Conservation (phyloP, 2,113 vertebrate species). For the Amphilophus citrinellus region DNA sequence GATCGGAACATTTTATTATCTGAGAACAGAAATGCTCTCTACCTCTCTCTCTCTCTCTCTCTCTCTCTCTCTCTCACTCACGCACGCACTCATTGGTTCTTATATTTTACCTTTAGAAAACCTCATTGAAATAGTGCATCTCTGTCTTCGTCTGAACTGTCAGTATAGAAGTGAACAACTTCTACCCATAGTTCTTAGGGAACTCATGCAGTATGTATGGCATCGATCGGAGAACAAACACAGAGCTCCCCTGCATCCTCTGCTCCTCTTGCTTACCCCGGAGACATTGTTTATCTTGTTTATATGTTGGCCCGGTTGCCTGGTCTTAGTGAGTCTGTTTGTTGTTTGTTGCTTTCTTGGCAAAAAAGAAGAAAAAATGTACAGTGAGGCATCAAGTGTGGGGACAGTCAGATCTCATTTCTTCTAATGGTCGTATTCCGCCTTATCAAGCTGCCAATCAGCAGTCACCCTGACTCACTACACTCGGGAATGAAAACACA, state of each 20-base stretch:
- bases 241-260: slow-evolving; percentile 41
- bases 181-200: slow-evolving; percentile 23
- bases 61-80: neutral
- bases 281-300: slow-evolving; percentile 70
- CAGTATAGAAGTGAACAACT: slow-evolving; percentile 23
- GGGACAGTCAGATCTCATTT: slow-evolving; percentile 6
- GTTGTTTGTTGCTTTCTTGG: slow-evolving; percentile 46
- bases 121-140: slow-evolving; percentile 21
- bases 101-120: slow-evolving; percentile 23
- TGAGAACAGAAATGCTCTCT: slow-evolving; percentile 20
- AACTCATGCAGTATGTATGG: slow-evolving; percentile 72
- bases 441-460: slow-evolving; percentile 46
- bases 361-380: neutral
- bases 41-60: neutral
- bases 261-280: slow-evolving; percentile 44
- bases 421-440: slow-evolving; percentile 22
- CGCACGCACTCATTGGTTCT: neutral
- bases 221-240: slow-evolving; percentile 65
- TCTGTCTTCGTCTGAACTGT: slow-evolving; percentile 18
- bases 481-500: neutral
- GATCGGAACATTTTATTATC: slow-evolving; percentile 44
- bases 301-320: slow-evolving; percentile 48
- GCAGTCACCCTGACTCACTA: neutral
- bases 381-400: slow-evolving; percentile 12
- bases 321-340: slow-evolving; percentile 31